Percentiles rank a stretch among this genome's conserved stretches.
Evolutionary conservation across 2,797 vertebrate species (phyloP).

Genomic region (Myripristis murdjan): DNA sequence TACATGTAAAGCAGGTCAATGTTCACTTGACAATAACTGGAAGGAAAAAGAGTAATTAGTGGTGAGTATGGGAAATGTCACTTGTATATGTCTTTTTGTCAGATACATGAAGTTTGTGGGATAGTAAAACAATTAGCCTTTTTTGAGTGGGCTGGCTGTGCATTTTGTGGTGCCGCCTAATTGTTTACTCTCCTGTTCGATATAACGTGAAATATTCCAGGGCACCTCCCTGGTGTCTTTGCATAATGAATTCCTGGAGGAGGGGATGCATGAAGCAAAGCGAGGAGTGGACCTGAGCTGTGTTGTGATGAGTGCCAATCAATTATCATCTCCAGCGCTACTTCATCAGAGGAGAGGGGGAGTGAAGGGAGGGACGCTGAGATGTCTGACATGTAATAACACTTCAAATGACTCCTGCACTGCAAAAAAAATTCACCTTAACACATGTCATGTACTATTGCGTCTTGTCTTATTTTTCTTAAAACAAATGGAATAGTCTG

Average conservation of each 20-base stretch:
- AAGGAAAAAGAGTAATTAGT: conserved; percentile 53
- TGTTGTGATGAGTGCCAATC: conserved; percentile 66
- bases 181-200: conserved; percentile 61
- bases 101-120: conserved; percentile 23
- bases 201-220: conserved; percentile 58
- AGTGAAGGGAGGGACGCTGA: conserved; percentile 19
- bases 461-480: not conserved
- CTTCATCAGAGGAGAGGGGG: conserved; percentile 44
- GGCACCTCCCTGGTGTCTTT: conserved; percentile 49
- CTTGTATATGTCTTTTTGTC: conserved; percentile 41
- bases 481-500: not conserved
- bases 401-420: conserved; percentile 24
- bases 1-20: conserved; percentile 43
- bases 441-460: conserved; percentile 10
- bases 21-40: conserved; percentile 45
- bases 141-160: conserved; percentile 15
- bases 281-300: conserved; percentile 39
- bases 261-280: conserved; percentile 15
- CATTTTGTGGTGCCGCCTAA: conserved; percentile 30
- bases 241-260: conserved; percentile 66
- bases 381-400: conserved; percentile 38
- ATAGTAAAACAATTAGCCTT: conserved; percentile 60
- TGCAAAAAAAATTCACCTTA: conserved; percentile 1
- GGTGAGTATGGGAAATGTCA: conserved; percentile 37
- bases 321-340: conserved; percentile 53